These are phyloP conservation scores for Elanus axillaris DNA, from an alignment of 2,113 vertebrate genomes.

Conservation along the genomic window DNA sequence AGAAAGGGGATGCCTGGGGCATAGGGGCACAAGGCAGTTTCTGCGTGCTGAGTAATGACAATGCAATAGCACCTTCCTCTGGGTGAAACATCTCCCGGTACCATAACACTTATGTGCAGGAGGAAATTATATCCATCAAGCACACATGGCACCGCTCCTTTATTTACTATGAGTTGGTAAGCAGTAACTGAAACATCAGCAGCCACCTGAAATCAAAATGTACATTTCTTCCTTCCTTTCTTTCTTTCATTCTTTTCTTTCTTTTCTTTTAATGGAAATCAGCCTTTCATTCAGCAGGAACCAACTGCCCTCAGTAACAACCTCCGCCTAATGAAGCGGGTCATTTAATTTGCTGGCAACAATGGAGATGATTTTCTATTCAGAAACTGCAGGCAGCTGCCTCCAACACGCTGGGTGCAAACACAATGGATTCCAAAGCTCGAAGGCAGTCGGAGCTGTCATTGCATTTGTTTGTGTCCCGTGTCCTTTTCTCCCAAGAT, in stretches of 20 bases:
- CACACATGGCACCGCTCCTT: neutral
- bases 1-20: neutral
- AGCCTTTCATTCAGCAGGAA: conserved; percentile 37
- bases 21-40: neutral
- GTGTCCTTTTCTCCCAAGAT: neutral
- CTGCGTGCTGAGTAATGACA: neutral
- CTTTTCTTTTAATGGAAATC: conserved; percentile 63
- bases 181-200: conserved; percentile 3
- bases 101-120: neutral
- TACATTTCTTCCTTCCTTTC: neutral
- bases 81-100: neutral
- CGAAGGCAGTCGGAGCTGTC: neutral
- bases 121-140: neutral
- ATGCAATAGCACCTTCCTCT: neutral
- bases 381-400: conserved; percentile 59
- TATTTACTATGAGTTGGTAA: neutral
- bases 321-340: conserved; percentile 49
- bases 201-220: conserved; percentile 18
- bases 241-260: neutral
- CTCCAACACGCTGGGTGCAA: neutral
- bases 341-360: conserved; percentile 61
- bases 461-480: neutral
- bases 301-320: conserved; percentile 55
- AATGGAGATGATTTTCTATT: conserved; percentile 59
- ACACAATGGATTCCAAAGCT: conserved; percentile 57